Evolutionary conservation across 2,888 invertebrate species (phyloP).

Genomic region (Zaprionus lineosus): DNA sequence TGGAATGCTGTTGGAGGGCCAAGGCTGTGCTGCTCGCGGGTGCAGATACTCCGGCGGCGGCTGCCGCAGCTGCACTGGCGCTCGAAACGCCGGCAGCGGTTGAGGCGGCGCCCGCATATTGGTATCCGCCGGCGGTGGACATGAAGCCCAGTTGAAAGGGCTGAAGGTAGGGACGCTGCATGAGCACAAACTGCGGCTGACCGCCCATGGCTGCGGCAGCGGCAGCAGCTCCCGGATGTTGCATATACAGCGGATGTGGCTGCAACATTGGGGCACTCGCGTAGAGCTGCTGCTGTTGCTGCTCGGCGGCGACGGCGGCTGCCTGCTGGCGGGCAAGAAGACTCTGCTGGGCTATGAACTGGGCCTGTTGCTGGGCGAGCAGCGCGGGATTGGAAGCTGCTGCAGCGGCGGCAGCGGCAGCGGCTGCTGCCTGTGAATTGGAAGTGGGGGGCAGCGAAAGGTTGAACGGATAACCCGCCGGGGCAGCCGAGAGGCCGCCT

Average conservation of each 20-base stretch:
- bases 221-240: constrained; percentile 64
- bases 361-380: constrained; percentile 84
- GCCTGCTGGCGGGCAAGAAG: constrained; percentile 87
- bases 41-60: constrained; percentile 40
- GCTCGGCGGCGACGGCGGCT: constrained; percentile 84
- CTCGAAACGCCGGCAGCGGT: constrained; percentile 39
- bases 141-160: constrained; percentile 80
- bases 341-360: constrained; percentile 88
- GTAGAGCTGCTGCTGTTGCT: constrained; percentile 76
- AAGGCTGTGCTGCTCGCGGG: constrained; percentile 35
- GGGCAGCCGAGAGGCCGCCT: constrained; percentile 35
- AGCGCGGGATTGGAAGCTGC: constrained; percentile 81
- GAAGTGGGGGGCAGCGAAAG: constrained; percentile 80
- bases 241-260: constrained; percentile 71
- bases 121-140: constrained; percentile 59
- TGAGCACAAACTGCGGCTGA: constrained; percentile 82
- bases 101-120: constrained; percentile 42
- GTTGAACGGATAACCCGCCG: constrained; percentile 73
- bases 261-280: constrained; percentile 70
- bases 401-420: constrained; percentile 27
- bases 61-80: constrained; percentile 30
- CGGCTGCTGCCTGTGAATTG: constrained; percentile 33
- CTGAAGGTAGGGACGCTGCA: constrained; percentile 82
- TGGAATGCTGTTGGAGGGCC: constrained; percentile 78
- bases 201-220: constrained; percentile 61